A percentile compares a stretch with the other conserved stretches of the same genome.
These are phyloP conservation scores for Jacana jacana DNA, from an alignment of 2,113 vertebrate species.

Conservation along the genomic window DNA sequence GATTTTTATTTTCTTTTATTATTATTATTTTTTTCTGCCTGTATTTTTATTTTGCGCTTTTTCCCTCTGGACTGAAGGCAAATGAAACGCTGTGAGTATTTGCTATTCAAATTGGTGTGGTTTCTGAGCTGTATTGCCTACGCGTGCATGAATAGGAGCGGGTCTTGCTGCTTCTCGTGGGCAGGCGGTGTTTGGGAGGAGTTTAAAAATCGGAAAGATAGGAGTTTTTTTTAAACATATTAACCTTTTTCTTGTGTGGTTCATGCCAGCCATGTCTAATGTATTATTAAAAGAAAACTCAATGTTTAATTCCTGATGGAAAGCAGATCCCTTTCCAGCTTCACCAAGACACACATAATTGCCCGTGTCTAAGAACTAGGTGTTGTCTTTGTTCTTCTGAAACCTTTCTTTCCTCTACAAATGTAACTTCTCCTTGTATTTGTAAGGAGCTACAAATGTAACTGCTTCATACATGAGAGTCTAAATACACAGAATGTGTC, in stretches of 20 bases:
- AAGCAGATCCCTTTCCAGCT: conserved; percentile 27
- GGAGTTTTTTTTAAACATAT: background rate
- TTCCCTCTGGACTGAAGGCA: background rate
- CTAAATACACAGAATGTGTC: background rate
- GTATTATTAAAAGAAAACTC: background rate
- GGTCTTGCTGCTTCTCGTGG: background rate
- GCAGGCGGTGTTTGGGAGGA: background rate
- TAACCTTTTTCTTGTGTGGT: background rate
- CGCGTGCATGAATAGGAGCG: background rate
- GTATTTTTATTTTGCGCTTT: background rate
- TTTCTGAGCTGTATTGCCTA: background rate
- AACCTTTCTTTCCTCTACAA: background rate
- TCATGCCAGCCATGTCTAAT: background rate
- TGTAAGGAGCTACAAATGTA: too few species aligned
- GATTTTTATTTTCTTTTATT: background rate
- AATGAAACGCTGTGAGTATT: conserved; percentile 57
- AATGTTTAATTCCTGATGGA: background rate
- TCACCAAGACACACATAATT: background rate
- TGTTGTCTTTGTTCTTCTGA: background rate
- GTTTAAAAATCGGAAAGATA: background rate
- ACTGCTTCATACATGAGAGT: background rate
- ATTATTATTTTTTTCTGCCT: background rate
- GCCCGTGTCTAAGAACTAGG: background rate
- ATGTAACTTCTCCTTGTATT: background rate
- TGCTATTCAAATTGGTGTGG: background rate